Conservation (phyloP, 2,113 vertebrate genomes). For the Madoqua kirkii region DNA sequence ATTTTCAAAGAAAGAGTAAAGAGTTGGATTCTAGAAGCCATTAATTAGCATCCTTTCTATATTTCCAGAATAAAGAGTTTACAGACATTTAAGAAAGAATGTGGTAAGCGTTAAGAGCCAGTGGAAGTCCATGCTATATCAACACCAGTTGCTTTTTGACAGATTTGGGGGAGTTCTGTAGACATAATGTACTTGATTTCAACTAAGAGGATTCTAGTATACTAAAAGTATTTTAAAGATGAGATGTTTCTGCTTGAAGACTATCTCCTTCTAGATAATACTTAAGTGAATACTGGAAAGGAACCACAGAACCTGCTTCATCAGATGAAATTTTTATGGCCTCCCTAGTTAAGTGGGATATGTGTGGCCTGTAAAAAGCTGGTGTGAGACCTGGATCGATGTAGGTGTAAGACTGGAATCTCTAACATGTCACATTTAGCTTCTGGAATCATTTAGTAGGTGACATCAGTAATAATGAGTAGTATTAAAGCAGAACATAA, state of each 20-base stretch:
- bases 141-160: background rate
- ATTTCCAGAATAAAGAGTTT: background rate
- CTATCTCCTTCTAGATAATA: constrained; percentile 15
- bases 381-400: background rate
- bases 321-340: background rate
- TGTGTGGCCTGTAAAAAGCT: background rate
- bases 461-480: constrained; percentile 9
- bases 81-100: background rate
- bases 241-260: background rate
- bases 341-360: constrained; percentile 7
- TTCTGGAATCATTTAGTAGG: background rate
- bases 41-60: background rate
- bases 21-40: background rate
- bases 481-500: constrained; percentile 21
- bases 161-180: background rate
- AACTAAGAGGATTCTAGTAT: background rate
- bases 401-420: background rate
- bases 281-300: background rate
- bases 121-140: background rate
- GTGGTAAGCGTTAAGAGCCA: background rate
- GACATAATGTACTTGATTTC: background rate
- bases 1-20: background rate
- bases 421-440: constrained; percentile 13
- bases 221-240: background rate
- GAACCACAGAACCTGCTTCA: background rate